Base-by-base conservation (phyloP, 2,888 invertebrate genomes). In the Xestia sexstrigata region DNA sequence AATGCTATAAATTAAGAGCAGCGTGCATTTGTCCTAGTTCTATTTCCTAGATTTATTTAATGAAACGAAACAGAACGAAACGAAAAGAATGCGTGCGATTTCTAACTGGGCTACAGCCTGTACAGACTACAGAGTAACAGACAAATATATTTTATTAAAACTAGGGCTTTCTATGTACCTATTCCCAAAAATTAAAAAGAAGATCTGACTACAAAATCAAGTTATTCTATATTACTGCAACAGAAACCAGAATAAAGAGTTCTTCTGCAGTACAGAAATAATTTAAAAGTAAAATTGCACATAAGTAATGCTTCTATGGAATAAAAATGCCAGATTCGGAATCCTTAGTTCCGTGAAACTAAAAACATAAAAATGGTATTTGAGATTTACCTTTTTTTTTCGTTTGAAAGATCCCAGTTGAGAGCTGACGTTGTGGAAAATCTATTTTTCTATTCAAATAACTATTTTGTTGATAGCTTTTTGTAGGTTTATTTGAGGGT, bases 1-100 rank as follows among this genome's bases (percentile, higher is more conserved):
- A 58, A 70, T 70, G 35, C 8, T 39, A 84, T 67, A 60, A 62
- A 79, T 71, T 79, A 55, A 71, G 23, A 65, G 52, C 30, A 78
- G 3, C 39, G 1, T 58, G 39, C 17, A 49, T 39, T 78, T 70
- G 23, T 52, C 8, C 15, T 23, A 55, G 49, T 82, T 81, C 5
- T 45, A 20, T 30, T 47, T 47, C 20, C 45, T 52, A 20, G 13
- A 42, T 47, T 47, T 55, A 20, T 13, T n/a, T n/a, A 17, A 68
- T 35, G 17, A 20, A 67, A 45, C 2, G 4, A 35, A 35, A 35
- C 35, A 35, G 35, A 35, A 35, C 35, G 35, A 35, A 42, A 42
- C 39, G 8, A 42, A 11, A 60, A 62, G 42, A 62, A 42, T 5
- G 2, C 6, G 1, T 15, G 15, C 3, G 3, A 1, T 26, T 42